Evolutionary conservation across 2,113 vertebrate genomes (phyloP).

Genomic region (Onychorhynchus coronatus): DNA sequence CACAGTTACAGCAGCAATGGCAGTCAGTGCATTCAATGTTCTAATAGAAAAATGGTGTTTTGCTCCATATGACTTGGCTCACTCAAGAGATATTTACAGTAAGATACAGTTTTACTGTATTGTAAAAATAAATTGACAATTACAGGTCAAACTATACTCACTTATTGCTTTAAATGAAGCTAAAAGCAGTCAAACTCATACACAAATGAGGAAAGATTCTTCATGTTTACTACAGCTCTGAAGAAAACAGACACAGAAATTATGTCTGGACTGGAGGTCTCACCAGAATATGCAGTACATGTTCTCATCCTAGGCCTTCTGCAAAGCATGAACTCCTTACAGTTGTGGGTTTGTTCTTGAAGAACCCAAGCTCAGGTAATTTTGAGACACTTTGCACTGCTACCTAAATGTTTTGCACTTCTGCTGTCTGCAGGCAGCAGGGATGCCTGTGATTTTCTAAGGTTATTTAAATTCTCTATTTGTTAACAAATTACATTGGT

Average conservation of each 20-base stretch:
- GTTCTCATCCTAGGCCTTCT: neutral
- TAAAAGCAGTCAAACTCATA: neutral
- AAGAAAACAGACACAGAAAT: neutral
- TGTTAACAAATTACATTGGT: conserved; percentile 25
- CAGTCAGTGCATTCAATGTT: neutral
- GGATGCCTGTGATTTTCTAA: neutral
- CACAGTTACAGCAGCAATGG: neutral
- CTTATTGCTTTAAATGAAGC: neutral
- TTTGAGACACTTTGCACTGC: neutral
- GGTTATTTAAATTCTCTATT: conserved; percentile 36
- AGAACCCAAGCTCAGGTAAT: neutral
- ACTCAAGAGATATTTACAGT: neutral
- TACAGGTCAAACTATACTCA: neutral
- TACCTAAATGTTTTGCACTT: neutral
- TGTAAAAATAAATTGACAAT: conserved; percentile 24
- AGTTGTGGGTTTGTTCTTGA: neutral
- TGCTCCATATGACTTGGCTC: neutral
- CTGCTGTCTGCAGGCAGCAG: neutral
- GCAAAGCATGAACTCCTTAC: neutral
- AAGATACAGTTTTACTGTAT: neutral
- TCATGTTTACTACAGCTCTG: neutral
- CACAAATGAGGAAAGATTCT: neutral
- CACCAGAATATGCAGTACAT: neutral
- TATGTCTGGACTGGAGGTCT: neutral
- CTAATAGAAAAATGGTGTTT: neutral